Percentiles rank a stretch among this genome's conserved stretches.
Evolutionary conservation across 2,888 invertebrate species (phyloP).

Genomic region (Drosophila eohydei): DNA sequence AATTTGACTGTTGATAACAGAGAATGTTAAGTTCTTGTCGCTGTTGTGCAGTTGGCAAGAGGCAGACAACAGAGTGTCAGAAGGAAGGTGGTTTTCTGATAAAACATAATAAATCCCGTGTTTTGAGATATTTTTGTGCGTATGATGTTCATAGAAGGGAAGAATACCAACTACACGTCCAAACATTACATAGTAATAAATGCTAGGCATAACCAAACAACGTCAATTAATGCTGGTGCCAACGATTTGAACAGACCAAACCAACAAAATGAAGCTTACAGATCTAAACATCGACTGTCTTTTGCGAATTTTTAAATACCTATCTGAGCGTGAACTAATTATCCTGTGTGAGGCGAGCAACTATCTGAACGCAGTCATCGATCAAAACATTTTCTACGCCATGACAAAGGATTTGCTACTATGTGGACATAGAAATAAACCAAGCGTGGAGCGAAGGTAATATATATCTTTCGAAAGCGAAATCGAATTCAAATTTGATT

Average conservation of each 20-base stretch:
- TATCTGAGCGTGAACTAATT: slow-evolving; percentile 85
- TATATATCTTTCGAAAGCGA: neutral
- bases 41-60: neutral
- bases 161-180: neutral
- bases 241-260: neutral
- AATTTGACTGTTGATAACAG: slow-evolving; percentile 6
- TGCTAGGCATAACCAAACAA: neutral
- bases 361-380: slow-evolving; percentile 85
- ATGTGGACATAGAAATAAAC: slow-evolving; percentile 81
- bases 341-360: slow-evolving; percentile 85
- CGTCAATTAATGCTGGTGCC: neutral
- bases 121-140: neutral
- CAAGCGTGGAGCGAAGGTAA: slow-evolving; percentile 72
- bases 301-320: slow-evolving; percentile 86
- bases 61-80: slow-evolving; percentile 3
- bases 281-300: slow-evolving; percentile 85
- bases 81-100: neutral
- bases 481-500: neutral
- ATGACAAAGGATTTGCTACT: slow-evolving; percentile 81
- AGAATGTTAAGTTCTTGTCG: neutral
- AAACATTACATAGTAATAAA: slow-evolving; percentile 2
- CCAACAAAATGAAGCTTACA: slow-evolving; percentile 58
- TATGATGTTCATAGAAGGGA: slow-evolving; percentile 16
- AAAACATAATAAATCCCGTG: neutral
- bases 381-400: slow-evolving; percentile 82